Evolutionary conservation across 2,797 vertebrate genomes (phyloP).

Genomic region (Cercopithecus neglectus): DNA sequence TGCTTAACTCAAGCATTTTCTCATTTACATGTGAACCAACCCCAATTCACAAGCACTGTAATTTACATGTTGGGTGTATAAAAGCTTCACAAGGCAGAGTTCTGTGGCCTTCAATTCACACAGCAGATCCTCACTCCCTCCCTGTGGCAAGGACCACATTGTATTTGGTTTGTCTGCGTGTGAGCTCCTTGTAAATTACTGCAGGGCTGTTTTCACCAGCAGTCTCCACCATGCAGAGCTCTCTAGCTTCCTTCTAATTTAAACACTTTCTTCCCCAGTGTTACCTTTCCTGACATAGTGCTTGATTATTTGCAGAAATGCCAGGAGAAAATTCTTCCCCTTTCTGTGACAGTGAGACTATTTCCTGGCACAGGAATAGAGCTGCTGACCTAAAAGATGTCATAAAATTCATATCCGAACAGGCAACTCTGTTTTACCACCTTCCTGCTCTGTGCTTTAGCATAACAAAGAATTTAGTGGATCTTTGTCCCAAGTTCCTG

Average conservation of each 20-base stretch:
- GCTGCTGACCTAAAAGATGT: slow-evolving; percentile 50
- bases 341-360: not conserved
- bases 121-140: not conserved
- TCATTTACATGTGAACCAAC: slow-evolving; percentile 73
- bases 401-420: not conserved
- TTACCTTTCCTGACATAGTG: not conserved
- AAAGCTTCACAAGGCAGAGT: slow-evolving; percentile 27
- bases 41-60: slow-evolving; percentile 37
- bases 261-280: not conserved
- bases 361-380: slow-evolving; percentile 25
- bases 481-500: slow-evolving; percentile 9
- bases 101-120: not conserved
- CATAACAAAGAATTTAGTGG: not conserved
- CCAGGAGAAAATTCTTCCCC: not conserved
- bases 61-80: slow-evolving; percentile 64
- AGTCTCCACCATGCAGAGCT: not conserved
- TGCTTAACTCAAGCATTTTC: slow-evolving; percentile 58
- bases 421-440: not conserved
- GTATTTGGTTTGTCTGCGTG: not conserved
- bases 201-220: not conserved
- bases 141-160: not conserved
- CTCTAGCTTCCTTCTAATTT: slow-evolving; percentile 28
- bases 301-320: slow-evolving; percentile 10
- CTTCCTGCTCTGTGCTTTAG: not conserved
- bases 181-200: not conserved